Evolutionary conservation across 2,888 invertebrate species (phyloP), one percentile per base, ranked within the genome.

Genomic region (Busseola fusca): DNA sequence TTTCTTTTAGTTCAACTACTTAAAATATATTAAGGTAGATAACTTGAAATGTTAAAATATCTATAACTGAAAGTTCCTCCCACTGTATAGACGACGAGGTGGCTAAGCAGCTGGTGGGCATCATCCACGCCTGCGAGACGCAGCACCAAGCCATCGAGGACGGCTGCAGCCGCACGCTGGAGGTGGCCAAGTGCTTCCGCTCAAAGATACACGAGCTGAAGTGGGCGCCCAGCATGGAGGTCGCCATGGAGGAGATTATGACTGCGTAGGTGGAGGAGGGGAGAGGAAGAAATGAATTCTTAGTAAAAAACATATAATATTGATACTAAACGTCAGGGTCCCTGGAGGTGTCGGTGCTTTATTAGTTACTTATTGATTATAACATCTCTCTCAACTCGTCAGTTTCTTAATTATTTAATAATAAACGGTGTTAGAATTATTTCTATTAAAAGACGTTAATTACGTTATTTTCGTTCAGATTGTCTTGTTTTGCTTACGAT

Each of bases 151-250:
- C 64, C 0, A 72, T 85, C 3, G 74, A 64, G 0, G 95, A 95
- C 68, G 86, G 87, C 56, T 95, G 95, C 81, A 48, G 42, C 50
- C 84, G 87, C 1, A 84, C 85, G 0, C 81, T 95, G 83, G 93
- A 93, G 80, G 84, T 91, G 1, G 86, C 93, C 76, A 94, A 94
- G 82, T 95, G 95, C 83, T 95, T 95, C 91, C 90, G 92, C 0
- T 87, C 87, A 57, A 93, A 92, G 85, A 93, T 95, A 7, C 93
- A 94, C 70, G 88, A 89, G 63, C 91, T 95, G 27, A 91, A 94
- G 68, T 95, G 95, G 95, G 93, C 94, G 0, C 95, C 95, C 0
- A 87, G 87, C 74, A 92, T 95, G 90, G 92, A 94, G 64, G 87
- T 89, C 10, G 65, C 93, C 3, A 83, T 95, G 3, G 93, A 90